Base-by-base conservation (phyloP, 2,888 invertebrate genomes). In the Agonopterix alstromeriana region DNA sequence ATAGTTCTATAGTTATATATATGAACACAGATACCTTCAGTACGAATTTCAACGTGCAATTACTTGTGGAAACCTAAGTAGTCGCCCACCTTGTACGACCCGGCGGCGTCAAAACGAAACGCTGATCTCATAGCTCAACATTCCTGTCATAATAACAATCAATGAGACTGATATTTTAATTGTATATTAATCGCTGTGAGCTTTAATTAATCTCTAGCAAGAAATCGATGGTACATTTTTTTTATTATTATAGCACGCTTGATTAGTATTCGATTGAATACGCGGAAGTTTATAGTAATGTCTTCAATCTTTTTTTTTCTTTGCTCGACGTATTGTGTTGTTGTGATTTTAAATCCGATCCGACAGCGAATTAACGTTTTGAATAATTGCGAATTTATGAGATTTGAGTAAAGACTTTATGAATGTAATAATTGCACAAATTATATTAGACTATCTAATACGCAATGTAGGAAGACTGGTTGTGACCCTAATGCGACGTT, bases 81-180 rank as follows among this genome's bases (percentile, higher is more conserved):
- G 53, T 57, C 63, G 60, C 72, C 73, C 63, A 74, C 74, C 40
- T 36, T 10, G 8, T 38, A 12, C 17, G 3, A 45, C 44, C 35
- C 9, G 11, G n/a, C 44, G 45, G 27, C 41, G 27, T 11, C n/a
- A 17, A 35, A 35, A 38, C 38, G 9, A 38, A 38, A 53, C 56
- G 63, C 70, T 77, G 79, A 82, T 78, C 75, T 82, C 73, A 78
- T 81, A 71, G 63, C 73, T 75, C 58, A 58, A 66, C 63, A 69
- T 64, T 70, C 70, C 63, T 73, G 77, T 75, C 75, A 73, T 70
- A 73, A 67, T 70, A 63, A 77, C 70, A 65, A 72, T 73, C 69
- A 62, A 60, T 54, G 58, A 63, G 63, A 60, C 60, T 73, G 70
- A 74, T 73, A 77, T 77, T 75, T 77, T 81, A 77, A 82, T 81